Evolutionary conservation across 2,888 invertebrate genomes (phyloP).

Genomic region (Theodoxus fluviatilis): DNA sequence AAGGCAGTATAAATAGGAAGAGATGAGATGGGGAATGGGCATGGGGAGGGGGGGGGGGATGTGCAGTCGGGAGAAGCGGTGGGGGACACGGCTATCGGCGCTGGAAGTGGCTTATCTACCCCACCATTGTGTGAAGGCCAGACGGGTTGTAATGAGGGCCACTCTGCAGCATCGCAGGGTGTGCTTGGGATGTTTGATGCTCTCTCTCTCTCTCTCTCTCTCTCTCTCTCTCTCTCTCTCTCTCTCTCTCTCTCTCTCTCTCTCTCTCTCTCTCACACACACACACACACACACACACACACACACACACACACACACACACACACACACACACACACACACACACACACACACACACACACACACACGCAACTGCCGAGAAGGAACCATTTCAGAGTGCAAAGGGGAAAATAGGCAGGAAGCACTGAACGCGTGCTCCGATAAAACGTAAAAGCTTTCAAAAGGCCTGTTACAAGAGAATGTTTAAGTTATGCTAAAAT

Average conservation of each 20-base stretch:
- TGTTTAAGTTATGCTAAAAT: neutral
- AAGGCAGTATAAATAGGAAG: too few species aligned
- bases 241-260: neutral
- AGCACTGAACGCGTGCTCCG: too few species aligned
- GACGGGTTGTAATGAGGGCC: too few species aligned
- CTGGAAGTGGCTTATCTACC: too few species aligned
- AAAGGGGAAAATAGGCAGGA: neutral
- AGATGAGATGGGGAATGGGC: too few species aligned
- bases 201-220: slow-evolving; percentile 6
- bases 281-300: slow-evolving; percentile 13
- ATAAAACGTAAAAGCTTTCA: too few species aligned
- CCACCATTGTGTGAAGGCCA: too few species aligned
- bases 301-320: slow-evolving; percentile 17
- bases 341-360: neutral
- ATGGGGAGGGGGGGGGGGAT: too few species aligned
- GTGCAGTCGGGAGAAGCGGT: too few species aligned
- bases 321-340: slow-evolving; percentile 15
- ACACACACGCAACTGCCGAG: neutral
- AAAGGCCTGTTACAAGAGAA: too few species aligned
- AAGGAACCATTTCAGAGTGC: neutral
- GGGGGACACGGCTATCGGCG: too few species aligned
- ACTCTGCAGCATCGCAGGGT: too few species aligned
- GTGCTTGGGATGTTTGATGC: neutral
- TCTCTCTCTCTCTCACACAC: slow-evolving; percentile 15
- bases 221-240: neutral